phyloP scores from a whole-genome alignment of 2,797 vertebrate genomes.

The Eupleurogrammus muticus region DNA sequence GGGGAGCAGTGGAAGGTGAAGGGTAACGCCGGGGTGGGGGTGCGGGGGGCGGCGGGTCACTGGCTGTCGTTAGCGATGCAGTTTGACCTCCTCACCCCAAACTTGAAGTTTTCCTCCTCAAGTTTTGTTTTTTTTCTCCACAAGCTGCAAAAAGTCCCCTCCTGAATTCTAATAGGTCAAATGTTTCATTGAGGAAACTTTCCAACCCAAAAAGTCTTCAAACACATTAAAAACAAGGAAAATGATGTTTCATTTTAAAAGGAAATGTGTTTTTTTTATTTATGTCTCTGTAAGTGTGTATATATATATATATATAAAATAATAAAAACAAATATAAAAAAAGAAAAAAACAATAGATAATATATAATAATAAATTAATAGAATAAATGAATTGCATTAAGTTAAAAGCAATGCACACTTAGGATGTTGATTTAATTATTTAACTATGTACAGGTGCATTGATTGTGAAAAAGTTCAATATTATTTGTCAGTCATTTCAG shows the following conservation, averaged over 20 bases:
- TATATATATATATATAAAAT: no score
- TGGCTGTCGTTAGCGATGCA: conserved; percentile 76
- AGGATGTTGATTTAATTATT: no score
- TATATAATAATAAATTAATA: no score
- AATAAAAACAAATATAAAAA: no score
- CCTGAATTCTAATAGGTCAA: conserved; percentile 68
- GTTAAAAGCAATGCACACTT: no score
- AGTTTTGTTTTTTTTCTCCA: conserved; percentile 44
- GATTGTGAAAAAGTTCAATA: no score
- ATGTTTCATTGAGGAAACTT: conserved; percentile 43
- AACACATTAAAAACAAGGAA: conserved; percentile 12
- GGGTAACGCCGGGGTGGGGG: conserved; percentile 63
- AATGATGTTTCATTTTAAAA: neutral
- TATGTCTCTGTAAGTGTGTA: no score
- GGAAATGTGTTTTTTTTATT: neutral
- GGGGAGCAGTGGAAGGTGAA: conserved; percentile 70
- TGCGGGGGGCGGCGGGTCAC: conserved; percentile 48
- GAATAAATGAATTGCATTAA: no score
- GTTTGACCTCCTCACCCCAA: conserved; percentile 73
- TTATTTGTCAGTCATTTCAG: no score
- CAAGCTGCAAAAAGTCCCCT: conserved; percentile 30
- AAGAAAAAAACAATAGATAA: no score
- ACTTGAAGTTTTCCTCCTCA: conserved; percentile 68
- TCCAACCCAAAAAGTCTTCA: conserved; percentile 46
- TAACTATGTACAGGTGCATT: no score